These are phyloP conservation scores for Ctenomys sociabilis DNA, from an alignment of 2,113 vertebrate genomes.

Conservation along the genomic window DNA sequence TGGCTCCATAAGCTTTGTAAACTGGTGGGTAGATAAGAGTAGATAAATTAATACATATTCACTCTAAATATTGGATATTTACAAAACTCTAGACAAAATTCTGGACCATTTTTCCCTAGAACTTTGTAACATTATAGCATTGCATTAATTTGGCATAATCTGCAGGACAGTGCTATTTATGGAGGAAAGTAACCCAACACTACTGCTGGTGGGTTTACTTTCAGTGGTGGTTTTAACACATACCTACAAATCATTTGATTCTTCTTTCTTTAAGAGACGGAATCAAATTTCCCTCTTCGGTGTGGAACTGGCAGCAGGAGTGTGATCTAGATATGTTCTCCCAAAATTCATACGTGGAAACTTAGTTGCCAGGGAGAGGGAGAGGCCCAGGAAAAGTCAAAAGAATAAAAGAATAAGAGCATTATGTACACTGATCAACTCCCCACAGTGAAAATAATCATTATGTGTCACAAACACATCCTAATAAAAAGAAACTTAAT, in stretches of 20 bases:
- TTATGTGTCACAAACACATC: background rate
- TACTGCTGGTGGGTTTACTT: background rate
- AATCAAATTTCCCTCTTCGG: background rate
- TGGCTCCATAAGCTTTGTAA: background rate
- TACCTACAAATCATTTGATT: background rate
- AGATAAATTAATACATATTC: conserved; percentile 3
- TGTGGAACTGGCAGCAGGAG: background rate
- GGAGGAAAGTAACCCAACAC: background rate
- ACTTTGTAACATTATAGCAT: background rate
- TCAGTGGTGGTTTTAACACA: background rate
- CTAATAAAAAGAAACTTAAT: background rate
- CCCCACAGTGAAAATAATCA: background rate
- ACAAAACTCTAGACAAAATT: background rate
- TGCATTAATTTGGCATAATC: conserved; percentile 14
- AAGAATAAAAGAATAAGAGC: background rate
- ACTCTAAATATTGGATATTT: background rate
- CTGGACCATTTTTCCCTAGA: conserved; percentile 13
- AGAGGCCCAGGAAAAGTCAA: background rate
- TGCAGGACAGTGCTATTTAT: background rate
- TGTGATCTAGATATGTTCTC: background rate
- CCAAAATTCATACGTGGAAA: background rate
- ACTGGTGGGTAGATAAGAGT: background rate
- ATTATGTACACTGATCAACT: background rate
- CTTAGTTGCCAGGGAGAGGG: background rate
- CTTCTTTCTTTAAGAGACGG: background rate